Evolutionary conservation across 1,140 invertebrate genomes (phyloP), one percentile per base, ranked within the genome.

Genomic region (Theocolax elegans): DNA sequence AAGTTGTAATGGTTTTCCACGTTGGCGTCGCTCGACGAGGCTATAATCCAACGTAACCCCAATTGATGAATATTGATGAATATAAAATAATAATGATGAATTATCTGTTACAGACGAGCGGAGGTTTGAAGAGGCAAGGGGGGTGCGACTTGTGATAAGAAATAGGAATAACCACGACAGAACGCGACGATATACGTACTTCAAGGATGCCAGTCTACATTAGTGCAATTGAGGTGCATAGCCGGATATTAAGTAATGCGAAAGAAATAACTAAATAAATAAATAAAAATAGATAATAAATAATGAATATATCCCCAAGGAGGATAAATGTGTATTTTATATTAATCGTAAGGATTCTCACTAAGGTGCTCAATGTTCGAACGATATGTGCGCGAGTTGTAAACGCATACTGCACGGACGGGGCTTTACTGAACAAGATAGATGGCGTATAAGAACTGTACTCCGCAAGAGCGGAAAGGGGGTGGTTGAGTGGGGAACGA

Each of bases 131-230:
- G 77, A 80, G 53, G 71, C 67, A 46, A 75, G 78, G 72, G 76
- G 78, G 72, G 76, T 81, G 70, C 80, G 78, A 77, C 72, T 83
- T 84, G 83, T 85, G 81, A 84, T 84, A 84, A 84, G 81, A 79
- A 79, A 78, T 82, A 83, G 79, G 75, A 77, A 81, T 83, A 83
- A 81, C 78, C 75, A 83, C 78, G 73, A 75, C 77, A 81, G 78
- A 80, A 74, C 77, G 79, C 80, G 79, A 80, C 76, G 76, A 77
- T 79, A 77, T 77, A 80, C 77, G 76, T 83, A 84, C 76, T 83
- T 81, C 73, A 83, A 79, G 71, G 76, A 83, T 76, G 75, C 73
- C 75, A 79, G 75, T 80, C 76, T 80, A 79, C 76, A 76, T 67
- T 80, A 80, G 77, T 78, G 77, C 75, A 78, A 80, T 77, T 76